A percentile compares a stretch with the other conserved stretches of the same genome.
These are phyloP conservation scores for Notiomystis cincta DNA, from an alignment of 2,113 vertebrate species.

Conservation along the genomic window DNA sequence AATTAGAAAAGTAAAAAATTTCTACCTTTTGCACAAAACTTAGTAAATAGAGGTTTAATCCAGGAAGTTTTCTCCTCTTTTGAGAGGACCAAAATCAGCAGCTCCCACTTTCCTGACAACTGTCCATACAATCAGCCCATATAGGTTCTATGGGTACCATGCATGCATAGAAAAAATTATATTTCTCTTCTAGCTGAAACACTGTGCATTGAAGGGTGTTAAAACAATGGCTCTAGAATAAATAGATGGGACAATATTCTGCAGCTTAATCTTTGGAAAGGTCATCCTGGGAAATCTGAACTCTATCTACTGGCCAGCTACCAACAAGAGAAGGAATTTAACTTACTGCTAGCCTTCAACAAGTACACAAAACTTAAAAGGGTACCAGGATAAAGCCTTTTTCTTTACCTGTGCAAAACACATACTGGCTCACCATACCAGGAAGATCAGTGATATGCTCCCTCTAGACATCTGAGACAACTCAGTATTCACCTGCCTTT, in stretches of 20 bases:
- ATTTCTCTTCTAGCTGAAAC: neutral
- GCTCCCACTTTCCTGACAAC: neutral
- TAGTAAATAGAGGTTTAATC: neutral
- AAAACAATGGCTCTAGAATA: neutral
- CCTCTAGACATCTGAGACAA: neutral
- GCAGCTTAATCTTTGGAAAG: neutral
- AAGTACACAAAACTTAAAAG: neutral
- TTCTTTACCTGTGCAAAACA: neutral
- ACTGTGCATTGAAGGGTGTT: neutral
- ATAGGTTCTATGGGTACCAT: neutral
- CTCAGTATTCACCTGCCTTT: neutral
- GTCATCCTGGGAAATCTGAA: neutral
- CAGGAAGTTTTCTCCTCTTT: neutral
- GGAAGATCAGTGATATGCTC: neutral
- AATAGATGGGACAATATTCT: neutral
- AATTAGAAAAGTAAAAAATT: neutral
- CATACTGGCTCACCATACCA: neutral
- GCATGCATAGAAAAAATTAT: neutral
- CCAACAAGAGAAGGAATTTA: neutral
- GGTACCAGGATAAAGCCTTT: neutral
- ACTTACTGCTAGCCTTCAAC: neutral
- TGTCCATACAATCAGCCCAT: neutral
- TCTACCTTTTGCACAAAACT: neutral
- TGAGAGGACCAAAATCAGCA: neutral
- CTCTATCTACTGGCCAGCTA: neutral